Base-by-base conservation (phyloP, 2,797 vertebrate species). In the Paguma larvata region DNA sequence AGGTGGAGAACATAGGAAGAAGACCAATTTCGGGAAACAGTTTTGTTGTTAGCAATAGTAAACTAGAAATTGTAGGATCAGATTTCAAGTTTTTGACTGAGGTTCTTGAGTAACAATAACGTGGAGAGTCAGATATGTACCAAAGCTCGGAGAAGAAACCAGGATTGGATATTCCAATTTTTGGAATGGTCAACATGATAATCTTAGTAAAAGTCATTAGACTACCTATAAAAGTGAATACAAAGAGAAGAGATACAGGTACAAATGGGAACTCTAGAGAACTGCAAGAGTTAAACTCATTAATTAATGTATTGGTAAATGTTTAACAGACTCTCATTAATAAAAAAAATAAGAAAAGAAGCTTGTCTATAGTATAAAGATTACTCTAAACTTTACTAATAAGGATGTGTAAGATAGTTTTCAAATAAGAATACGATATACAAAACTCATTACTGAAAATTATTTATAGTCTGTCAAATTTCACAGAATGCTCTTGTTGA, bases 351-450 rank as follows among this genome's bases (percentile, higher is more conserved):
- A 2, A 0, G 48, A 65, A 82, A 68, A n/a, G 27, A 21, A 11
- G 4, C 7, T 13, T 95, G 19, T 63, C 4, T 85, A 2, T 41
- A 77, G 25, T 48, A 46, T n/a, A n/a, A 65, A 5, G 13, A 62
- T 92, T 92, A 63, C 41, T 63, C 21, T 78, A 85, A 48, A 44
- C n/a, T 95, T 94, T 95, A 79, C 62, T 63, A 67, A 62, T 56
- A 67, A 78, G 25, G 23, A 65, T 63, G 30, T 62, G 25, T 65
- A 48, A 34, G 59, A 77, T 51, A 85, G 25, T 51, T 85, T 65
- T 41, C 14, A 77, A 67, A 67, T 67, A 53, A 63, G 77, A 65
- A 32, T 65, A 53, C 53, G 51, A 27, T 67, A 44, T 23, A 6
- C 46, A 77, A n/a, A 67, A 67, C 30, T 78, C 9, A n/a, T 78